Conservation (phyloP, 2,888 invertebrate species). For the Eledona agricola region DNA sequence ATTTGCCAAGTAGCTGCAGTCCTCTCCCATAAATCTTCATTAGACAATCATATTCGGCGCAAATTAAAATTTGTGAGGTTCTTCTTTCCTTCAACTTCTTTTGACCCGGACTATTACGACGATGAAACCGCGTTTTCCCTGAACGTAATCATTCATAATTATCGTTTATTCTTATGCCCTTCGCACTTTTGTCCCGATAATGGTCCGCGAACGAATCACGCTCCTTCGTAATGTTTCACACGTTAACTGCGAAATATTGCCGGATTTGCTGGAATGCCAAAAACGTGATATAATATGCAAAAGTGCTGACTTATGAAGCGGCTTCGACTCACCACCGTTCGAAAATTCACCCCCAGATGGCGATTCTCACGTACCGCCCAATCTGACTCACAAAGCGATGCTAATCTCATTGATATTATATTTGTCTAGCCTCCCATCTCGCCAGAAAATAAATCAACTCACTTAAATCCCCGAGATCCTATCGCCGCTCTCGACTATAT, state of each 20-base stretch:
- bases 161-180: constrained; percentile 7
- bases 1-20: too few species aligned
- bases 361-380: constrained; percentile 24
- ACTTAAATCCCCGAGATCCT: too few species aligned
- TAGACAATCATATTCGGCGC: constrained; percentile 28
- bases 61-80: constrained; percentile 35
- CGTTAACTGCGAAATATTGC: constrained; percentile 36
- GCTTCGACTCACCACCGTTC: constrained; percentile 22
- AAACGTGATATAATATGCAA: constrained; percentile 36
- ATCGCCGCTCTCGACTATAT: too few species aligned
- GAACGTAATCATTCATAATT: constrained; percentile 35
- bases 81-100: constrained; percentile 15
- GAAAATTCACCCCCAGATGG: constrained; percentile 29
- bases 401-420: constrained; percentile 39
- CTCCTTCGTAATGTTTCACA: constrained; percentile 37
- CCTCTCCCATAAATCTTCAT: constrained; percentile 37
- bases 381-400: constrained; percentile 39
- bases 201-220: constrained; percentile 15
- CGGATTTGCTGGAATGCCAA: constrained; percentile 33
- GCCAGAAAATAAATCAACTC: too few species aligned
- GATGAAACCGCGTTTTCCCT: constrained; percentile 25
- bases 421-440: constrained; percentile 33
- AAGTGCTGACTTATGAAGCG: constrained; percentile 33
- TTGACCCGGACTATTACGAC: constrained; percentile 30
- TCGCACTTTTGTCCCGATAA: constrained; percentile 3